Conservation (phyloP, 2,888 invertebrate species). For the Sarcophaga variegata region DNA sequence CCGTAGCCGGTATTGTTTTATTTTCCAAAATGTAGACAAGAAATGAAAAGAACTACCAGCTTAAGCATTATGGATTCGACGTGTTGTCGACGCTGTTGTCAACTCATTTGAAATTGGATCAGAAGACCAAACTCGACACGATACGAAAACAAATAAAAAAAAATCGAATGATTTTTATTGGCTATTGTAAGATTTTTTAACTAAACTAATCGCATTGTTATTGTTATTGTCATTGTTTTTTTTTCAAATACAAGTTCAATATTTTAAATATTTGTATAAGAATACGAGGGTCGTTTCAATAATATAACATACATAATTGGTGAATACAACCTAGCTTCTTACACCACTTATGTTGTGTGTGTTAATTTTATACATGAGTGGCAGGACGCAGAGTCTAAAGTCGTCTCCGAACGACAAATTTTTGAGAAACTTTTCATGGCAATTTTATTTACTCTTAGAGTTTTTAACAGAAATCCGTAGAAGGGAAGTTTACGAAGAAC, state of each 20-base stretch:
- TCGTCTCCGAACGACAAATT: too few species aligned
- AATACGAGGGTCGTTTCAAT: not conserved
- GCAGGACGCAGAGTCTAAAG: too few species aligned
- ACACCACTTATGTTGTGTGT: too few species aligned
- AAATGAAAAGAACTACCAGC: constrained; percentile 10
- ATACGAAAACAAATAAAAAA: constrained; percentile 19
- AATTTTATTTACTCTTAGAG: too few species aligned
- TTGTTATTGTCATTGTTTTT: constrained; percentile 11
- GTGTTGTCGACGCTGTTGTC: constrained; percentile 73
- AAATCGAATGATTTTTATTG: constrained; percentile 44
- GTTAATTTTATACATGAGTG: too few species aligned
- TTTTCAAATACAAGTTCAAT: constrained; percentile 48
- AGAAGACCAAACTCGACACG: constrained; percentile 40
- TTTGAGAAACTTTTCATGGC: too few species aligned
- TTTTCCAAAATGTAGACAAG: not conserved
- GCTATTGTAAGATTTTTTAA: constrained; percentile 51
- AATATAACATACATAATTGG: too few species aligned
- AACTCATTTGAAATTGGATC: constrained; percentile 78
- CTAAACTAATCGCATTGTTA: constrained; percentile 63
- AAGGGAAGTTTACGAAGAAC: too few species aligned
- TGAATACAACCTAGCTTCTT: too few species aligned
- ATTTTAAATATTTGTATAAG: not conserved
- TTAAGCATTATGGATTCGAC: constrained; percentile 65
- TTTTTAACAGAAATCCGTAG: too few species aligned
- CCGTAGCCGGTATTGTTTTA: constrained; percentile 36